Evolutionary conservation across 2,113 vertebrate genomes (phyloP), one percentile per base, ranked within the genome.

Genomic region (Gobiocypris rarus): DNA sequence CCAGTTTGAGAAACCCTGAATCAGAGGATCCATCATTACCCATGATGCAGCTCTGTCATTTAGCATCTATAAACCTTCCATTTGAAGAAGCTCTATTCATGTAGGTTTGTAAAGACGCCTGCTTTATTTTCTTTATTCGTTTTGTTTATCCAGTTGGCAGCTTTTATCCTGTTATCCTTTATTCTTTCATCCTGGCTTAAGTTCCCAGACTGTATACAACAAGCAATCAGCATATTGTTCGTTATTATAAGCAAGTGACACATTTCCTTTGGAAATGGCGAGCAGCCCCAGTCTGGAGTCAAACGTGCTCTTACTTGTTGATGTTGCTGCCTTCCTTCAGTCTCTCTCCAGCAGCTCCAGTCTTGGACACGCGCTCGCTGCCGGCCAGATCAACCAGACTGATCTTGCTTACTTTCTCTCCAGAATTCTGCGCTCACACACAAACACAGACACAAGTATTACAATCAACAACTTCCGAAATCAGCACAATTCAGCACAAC

Each of bases 311-410:
- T 69, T 56, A 99, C 98, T 97, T 99, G 95, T 99, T 99, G 87
- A 99, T 99, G 92, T 98, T 99, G 94, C 97, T 99, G 91, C 97
- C 97, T 92, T 99, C 97, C 90, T 98, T 99, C 58, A 99, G 96
- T 52, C 98, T 95, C 90, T 99, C 97, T 52, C 98, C 97, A 0
- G 98, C 98, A 8, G 97, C 97, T 92, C 98, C 98, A 0, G 97
- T 99, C 92, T 99, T 99, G 70, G 98, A 99, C 15, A 96, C 98
- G 48, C 98, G 92, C 86, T 99, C 97, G 0, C 97, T 99, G 10
- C 98, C 98, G 11, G 98, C 98, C 94, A 99, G 91, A 93, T 99
- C 98, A 63, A 99, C 98, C 89, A 99, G 90, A 92, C 98, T 99
- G 91, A 99, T 91, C 88, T 98, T 99, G 92, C 98, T 99, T 91